Evolutionary conservation across 2,797 vertebrate genomes (phyloP).

Genomic region (Silurus lanzhouensis): DNA sequence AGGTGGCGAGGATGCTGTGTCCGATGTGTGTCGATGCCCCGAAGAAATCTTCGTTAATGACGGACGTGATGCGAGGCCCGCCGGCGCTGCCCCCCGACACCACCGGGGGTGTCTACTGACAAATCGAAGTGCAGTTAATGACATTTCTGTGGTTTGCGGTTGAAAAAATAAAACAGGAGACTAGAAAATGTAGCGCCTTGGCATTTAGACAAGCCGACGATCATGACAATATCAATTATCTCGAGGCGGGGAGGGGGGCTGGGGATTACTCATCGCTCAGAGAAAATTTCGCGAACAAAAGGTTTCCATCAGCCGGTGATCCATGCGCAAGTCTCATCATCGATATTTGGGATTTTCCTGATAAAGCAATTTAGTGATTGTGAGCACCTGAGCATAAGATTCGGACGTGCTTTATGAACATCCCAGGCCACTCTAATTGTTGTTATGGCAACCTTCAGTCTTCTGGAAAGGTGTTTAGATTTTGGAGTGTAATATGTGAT

Average conservation of each 20-base stretch:
- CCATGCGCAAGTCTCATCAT: not conserved
- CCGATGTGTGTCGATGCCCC: not conserved
- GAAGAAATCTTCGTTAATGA: not conserved
- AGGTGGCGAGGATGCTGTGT: constrained; percentile 1
- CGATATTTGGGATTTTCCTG: too few relatives aligned
- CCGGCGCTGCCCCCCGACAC: not conserved
- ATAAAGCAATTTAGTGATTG: too few relatives aligned
- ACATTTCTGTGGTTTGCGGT: not conserved
- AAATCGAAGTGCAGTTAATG: constrained; percentile 1
- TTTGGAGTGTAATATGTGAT: too few relatives aligned
- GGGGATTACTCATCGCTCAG: too few relatives aligned
- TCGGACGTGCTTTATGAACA: too few relatives aligned
- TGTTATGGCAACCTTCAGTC: too few relatives aligned
- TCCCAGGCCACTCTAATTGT: too few relatives aligned
- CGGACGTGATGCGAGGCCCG: not conserved
- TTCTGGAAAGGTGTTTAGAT: too few relatives aligned
- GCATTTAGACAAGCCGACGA: not conserved
- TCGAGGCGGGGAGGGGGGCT: too few relatives aligned
- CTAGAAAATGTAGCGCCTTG: not conserved
- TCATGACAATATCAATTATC: not conserved
- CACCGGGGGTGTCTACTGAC: not conserved
- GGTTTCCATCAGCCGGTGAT: not conserved
- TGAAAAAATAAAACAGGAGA: not conserved
- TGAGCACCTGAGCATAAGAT: too few relatives aligned
- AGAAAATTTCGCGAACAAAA: not conserved